phyloP scores from a whole-genome alignment of 1,140 invertebrate species.

The Pachypeltis micranthus region DNA sequence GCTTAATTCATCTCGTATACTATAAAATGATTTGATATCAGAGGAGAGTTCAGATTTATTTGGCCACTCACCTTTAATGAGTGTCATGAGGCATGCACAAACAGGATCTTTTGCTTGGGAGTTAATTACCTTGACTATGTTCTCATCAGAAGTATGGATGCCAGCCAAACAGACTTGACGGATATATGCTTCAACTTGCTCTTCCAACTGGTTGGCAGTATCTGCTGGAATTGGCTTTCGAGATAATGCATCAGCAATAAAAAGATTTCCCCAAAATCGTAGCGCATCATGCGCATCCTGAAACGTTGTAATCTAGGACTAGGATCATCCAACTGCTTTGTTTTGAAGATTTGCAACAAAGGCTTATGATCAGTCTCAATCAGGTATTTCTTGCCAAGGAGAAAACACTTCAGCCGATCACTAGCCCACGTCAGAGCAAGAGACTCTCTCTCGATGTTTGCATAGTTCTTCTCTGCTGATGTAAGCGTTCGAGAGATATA shows the following conservation, averaged over 20 bases:
- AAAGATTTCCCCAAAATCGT: background rate
- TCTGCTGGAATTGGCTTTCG: background rate
- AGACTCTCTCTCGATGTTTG: background rate
- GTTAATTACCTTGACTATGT: background rate
- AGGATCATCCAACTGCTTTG: background rate
- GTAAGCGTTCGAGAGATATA: background rate
- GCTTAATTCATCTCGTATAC: background rate
- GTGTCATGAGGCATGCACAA: background rate
- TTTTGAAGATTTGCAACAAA: background rate
- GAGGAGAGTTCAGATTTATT: background rate
- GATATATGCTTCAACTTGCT: background rate
- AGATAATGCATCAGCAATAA: background rate
- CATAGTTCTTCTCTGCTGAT: background rate
- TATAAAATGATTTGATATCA: background rate
- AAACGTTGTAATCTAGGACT: background rate
- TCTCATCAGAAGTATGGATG: background rate
- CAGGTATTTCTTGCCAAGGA: background rate
- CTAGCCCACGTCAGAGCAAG: background rate
- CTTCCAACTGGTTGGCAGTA: background rate
- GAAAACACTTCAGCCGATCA: background rate
- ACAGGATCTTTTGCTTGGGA: background rate
- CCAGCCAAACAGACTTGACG: background rate
- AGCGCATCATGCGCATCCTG: background rate
- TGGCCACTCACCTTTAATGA: background rate
- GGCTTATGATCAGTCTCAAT: slow-evolving; percentile 2